phyloP scores from a whole-genome alignment of 2,888 invertebrate genomes.

The Lymantria dispar region DNA sequence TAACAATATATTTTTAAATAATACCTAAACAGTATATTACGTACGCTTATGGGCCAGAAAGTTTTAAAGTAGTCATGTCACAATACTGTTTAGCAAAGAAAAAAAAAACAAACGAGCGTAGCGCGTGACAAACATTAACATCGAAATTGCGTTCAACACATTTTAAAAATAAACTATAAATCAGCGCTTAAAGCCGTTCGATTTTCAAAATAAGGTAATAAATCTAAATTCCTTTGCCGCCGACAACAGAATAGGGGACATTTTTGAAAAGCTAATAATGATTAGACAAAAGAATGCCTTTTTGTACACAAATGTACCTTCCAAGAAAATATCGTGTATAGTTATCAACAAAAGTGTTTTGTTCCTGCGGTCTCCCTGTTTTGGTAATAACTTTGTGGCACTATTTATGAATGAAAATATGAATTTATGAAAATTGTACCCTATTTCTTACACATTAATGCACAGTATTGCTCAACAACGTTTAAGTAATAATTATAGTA shows the following conservation, averaged over 20 bases:
- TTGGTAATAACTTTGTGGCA: constrained; percentile 51
- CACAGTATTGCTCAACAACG: constrained; percentile 7
- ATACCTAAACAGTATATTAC: too few species aligned
- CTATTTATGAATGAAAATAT: constrained; percentile 39
- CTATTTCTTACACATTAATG: not conserved
- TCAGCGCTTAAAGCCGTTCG: constrained; percentile 30
- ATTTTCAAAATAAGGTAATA: constrained; percentile 36
- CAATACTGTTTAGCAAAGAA: not conserved
- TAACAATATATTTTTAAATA: too few species aligned
- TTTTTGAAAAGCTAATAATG: constrained; percentile 51
- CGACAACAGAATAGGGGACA: constrained; percentile 36
- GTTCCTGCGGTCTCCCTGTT: constrained; percentile 64
- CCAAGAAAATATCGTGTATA: constrained; percentile 44
- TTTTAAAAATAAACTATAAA: constrained; percentile 29
- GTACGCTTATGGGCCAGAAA: too few species aligned
- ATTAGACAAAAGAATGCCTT: constrained; percentile 35
- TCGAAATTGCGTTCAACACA: constrained; percentile 17
- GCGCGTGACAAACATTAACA: constrained; percentile 3
- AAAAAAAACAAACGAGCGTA: not conserved
- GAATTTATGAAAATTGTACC: constrained; percentile 10
- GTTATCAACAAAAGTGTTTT: constrained; percentile 41
- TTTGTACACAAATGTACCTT: constrained; percentile 40
- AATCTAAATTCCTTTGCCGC: constrained; percentile 31
- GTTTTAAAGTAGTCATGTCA: not conserved
- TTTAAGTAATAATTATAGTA: constrained; percentile 10